Evolutionary conservation across 2,113 vertebrate genomes (phyloP), one percentile per base, ranked within the genome.

Genomic region (Genyomyrus donnyi): DNA sequence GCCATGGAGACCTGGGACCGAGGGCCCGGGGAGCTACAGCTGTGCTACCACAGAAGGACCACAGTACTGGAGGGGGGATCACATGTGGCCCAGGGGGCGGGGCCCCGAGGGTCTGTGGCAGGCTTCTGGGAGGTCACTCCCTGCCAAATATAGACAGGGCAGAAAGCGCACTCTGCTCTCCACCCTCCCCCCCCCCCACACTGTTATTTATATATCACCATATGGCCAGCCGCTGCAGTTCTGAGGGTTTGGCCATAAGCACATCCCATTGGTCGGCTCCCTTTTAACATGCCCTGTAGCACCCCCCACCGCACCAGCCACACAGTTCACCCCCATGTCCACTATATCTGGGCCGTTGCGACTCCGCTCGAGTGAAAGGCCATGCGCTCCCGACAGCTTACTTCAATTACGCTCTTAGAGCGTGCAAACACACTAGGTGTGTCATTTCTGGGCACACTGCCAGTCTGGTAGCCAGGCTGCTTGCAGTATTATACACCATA

Each of bases 161-260:
- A 91, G 87, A 90, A 92, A 92, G 96, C 95, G 96, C 92, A 95
- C 94, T 94, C 92, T 92, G 95, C 93, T 89, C 92, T 96, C 92
- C 93, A 94, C 97, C 97, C 97, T 98, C 96, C 97, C 97, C 94
- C n/a, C n/a, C n/a, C n/a, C n/a, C n/a, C n/a, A n/a, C n/a, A 94
- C 95, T 94, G 96, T 97, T 98, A 98, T 98, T 98, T 98, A 99
- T 98, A 98, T 97, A 96, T 96, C 96, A 96, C 95, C 96, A 96
- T 92, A 95, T 97, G 96, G 96, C 96, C 97, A 97, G 96, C 96
- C 96, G 96, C 96, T 96, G 96, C 94, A 97, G 95, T 97, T 97
- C 97, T 96, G 95, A 97, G 96, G 95, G 92, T 97, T 97, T 96
- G 96, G 96, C 95, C 95, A 97, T 97, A 98, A 98, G 96, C 95